Evolutionary conservation across 2,888 invertebrate species (phyloP).

Genomic region (Seira ritae): DNA sequence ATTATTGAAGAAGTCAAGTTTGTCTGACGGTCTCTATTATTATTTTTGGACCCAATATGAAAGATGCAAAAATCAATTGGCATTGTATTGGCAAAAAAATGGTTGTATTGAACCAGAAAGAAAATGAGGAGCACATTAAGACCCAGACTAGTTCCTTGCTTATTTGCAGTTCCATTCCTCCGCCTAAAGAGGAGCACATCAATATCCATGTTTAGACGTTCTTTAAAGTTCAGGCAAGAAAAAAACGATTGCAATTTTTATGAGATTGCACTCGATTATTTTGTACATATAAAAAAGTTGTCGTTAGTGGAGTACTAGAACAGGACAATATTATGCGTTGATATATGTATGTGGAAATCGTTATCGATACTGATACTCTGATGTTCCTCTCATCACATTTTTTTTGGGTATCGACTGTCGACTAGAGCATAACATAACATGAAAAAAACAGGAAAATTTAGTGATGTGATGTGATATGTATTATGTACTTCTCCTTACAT

Average conservation of each 20-base stretch:
- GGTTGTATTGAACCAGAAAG: too few species aligned
- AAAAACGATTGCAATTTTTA: constrained; percentile 57
- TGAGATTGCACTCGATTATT: constrained; percentile 52
- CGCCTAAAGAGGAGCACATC: not conserved
- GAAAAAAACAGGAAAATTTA: too few species aligned
- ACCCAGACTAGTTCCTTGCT: too few species aligned
- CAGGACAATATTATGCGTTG: not conserved
- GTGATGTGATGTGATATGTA: too few species aligned
- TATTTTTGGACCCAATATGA: too few species aligned
- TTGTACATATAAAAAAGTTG: not conserved
- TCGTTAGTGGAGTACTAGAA: not conserved
- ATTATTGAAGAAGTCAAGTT: too few species aligned
- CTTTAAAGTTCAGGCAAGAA: constrained; percentile 31
- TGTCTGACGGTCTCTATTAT: too few species aligned
- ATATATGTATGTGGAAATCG: not conserved
- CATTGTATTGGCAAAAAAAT: too few species aligned
- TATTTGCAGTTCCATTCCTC: too few species aligned
- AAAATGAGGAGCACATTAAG: too few species aligned
- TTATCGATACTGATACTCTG: constrained; percentile 5
- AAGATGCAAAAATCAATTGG: too few species aligned
- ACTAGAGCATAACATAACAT: not conserved
- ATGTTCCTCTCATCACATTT: not conserved
- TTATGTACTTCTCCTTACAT: not conserved
- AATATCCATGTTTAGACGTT: not conserved
- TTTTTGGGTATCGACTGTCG: not conserved